Evolutionary conservation across 2,113 vertebrate genomes (phyloP), one percentile per base, ranked within the genome.

Genomic region (Rhizomys pruinosus): DNA sequence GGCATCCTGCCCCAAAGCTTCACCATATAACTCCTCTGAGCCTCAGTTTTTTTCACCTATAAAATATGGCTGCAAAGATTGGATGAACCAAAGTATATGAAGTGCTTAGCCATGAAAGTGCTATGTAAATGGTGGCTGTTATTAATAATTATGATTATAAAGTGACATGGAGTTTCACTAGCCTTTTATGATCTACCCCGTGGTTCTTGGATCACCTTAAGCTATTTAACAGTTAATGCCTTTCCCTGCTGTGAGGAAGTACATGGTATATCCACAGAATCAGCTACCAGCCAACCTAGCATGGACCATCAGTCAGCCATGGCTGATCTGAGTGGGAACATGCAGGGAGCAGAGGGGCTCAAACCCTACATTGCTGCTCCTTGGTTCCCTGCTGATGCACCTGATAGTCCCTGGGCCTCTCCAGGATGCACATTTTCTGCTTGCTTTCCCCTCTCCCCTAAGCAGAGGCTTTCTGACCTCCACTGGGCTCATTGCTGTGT

Each of bases 281-380:
- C 6, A 23, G 20, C 29, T 25, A 29, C 47, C 59, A 27, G 29
- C 44, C 73, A 72, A 27, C 19, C 63, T 0, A 52, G n/a, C 59
- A 66, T 1, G 0, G 55, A 3, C 61, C 3, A 42, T 42, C 2
- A 8, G 71, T 42, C 0, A 34, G 5, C 73, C 42, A 15, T 2
- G 3, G 77, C 63, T 61, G 57, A 89, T 61, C 10, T 37, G 15
- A 44, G 44, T 22, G 25, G 63, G 68, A 59, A 32, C 7, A 7
- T 0, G 7, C 23, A 7, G 52, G 4, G 37, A 7, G 64, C 42
- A 23, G 47, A 44, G 27, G 9, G 42, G 11, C 29, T 66, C 52
- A 0, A 25, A 23, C 10, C 27, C 10, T 0, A 4, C 0, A 2
- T 39, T 9, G 47, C 15, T 2, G 16, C 12, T 42, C 61, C 8